Percentiles rank a stretch among this genome's conserved stretches.
phyloP scores from a whole-genome alignment of 2,888 invertebrate genomes.

The Molanna angustata region DNA sequence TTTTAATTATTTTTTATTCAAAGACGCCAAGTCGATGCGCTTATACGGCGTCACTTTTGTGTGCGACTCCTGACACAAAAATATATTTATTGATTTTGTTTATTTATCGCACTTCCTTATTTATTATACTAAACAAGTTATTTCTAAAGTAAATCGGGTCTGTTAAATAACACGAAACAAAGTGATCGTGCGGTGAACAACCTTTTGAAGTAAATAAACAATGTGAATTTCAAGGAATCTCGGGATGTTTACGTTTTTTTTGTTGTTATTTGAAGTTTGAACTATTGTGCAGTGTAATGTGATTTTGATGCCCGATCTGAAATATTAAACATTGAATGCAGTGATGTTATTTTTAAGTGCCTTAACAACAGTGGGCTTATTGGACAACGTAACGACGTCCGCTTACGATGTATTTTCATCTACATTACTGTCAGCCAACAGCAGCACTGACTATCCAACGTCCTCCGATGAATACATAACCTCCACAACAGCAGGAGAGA shows the following conservation, averaged over 20 bases:
- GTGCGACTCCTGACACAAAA: slow-evolving; percentile 8
- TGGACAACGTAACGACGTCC: slow-evolving; percentile 47
- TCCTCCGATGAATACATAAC: slow-evolving; percentile 36
- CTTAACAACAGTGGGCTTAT: slow-evolving; percentile 52
- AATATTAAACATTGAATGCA: slow-evolving; percentile 24
- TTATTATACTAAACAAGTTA: too few relatives aligned
- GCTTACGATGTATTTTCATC: slow-evolving; percentile 43
- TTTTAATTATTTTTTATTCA: slow-evolving; percentile 4
- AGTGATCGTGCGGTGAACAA: too few relatives aligned
- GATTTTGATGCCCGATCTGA: too few relatives aligned
- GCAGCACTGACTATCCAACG: slow-evolving; percentile 38
- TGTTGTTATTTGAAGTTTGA: too few relatives aligned
- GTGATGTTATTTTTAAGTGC: slow-evolving; percentile 53
- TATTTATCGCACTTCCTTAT: too few relatives aligned
- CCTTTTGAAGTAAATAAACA: too few relatives aligned
- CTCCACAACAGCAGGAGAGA: slow-evolving; percentile 43
- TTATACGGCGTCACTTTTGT: background rate
- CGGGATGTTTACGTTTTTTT: too few relatives aligned
- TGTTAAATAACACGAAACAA: too few relatives aligned
- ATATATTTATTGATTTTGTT: slow-evolving; percentile 26
- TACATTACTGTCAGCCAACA: slow-evolving; percentile 42
- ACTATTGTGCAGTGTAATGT: too few relatives aligned
- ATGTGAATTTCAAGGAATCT: too few relatives aligned
- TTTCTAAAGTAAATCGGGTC: too few relatives aligned
- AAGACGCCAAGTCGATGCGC: background rate